A percentile compares a stretch with the other conserved stretches of the same genome.
Conservation (phyloP, 2,797 vertebrate genomes). For the Onychomys arenicola region DNA sequence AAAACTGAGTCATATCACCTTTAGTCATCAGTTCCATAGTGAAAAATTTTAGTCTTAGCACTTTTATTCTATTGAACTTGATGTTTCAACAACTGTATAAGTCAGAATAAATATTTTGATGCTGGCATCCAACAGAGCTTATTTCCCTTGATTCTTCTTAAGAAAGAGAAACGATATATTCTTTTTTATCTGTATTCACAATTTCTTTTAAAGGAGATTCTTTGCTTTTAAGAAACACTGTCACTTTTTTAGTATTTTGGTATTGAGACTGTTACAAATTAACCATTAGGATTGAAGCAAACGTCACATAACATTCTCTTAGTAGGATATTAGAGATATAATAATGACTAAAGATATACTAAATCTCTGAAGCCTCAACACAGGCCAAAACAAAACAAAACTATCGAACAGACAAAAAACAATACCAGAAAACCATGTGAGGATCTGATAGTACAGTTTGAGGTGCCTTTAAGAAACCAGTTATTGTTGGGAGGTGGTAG, state of each 20-base stretch:
- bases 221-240: not conserved
- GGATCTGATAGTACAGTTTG: not conserved
- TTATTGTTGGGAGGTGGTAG: too few species aligned
- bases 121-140: slow-evolving; percentile 52
- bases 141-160: not conserved
- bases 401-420: too few species aligned
- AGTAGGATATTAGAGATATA: not conserved
- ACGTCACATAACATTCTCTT: not conserved
- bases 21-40: slow-evolving; percentile 65
- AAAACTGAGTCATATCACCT: too few species aligned
- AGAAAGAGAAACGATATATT: too few species aligned
- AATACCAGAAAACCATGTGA: too few species aligned
- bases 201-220: not conserved
- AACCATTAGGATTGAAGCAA: not conserved
- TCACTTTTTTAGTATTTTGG: slow-evolving; percentile 22
- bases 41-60: slow-evolving; percentile 69
- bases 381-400: not conserved
- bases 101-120: slow-evolving; percentile 63
- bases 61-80: slow-evolving; percentile 71
- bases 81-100: slow-evolving; percentile 71
- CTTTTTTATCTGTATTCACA: too few species aligned
- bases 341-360: not conserved
- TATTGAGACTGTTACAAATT: not conserved
- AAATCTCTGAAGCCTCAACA: not conserved
- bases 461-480: not conserved